phyloP scores from a whole-genome alignment of 2,797 vertebrate species.

The Babyrousa celebensis region DNA sequence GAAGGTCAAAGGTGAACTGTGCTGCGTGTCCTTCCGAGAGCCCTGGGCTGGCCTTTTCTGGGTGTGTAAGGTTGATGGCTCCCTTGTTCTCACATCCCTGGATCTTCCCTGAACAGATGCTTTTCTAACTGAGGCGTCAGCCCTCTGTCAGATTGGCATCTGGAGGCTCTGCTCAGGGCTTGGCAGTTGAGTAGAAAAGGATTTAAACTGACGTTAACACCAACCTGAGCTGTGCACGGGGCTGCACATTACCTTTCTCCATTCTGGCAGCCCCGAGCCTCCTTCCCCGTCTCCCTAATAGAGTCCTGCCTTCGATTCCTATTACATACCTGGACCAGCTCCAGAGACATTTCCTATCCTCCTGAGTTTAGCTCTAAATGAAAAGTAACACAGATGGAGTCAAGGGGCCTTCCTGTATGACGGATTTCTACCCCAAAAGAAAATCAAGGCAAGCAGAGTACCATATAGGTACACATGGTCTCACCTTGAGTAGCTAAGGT shows the following conservation, averaged over 20 bases:
- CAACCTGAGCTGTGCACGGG: background rate
- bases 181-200: background rate
- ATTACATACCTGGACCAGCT: background rate
- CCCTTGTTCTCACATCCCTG: background rate
- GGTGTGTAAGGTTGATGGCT: background rate
- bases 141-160: background rate
- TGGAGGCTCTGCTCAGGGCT: background rate
- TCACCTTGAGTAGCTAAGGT: background rate
- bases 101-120: background rate
- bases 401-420: background rate
- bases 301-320: background rate
- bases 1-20: background rate
- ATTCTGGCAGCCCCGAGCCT: background rate
- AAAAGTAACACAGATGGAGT: slow-evolving; percentile 23
- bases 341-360: background rate
- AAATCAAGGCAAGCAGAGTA: background rate
- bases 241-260: background rate
- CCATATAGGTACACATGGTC: background rate
- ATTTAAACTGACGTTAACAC: slow-evolving; percentile 10
- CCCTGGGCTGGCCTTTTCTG: background rate
- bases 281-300: background rate
- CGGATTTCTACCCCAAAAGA: slow-evolving; percentile 34
- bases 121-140: slow-evolving; percentile 42
- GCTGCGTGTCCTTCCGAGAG: fast-evolving
- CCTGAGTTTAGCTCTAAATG: background rate